Evolutionary conservation across 2,113 vertebrate genomes (phyloP), one percentile per base, ranked within the genome.

Genomic region (Xenopus borealis): DNA sequence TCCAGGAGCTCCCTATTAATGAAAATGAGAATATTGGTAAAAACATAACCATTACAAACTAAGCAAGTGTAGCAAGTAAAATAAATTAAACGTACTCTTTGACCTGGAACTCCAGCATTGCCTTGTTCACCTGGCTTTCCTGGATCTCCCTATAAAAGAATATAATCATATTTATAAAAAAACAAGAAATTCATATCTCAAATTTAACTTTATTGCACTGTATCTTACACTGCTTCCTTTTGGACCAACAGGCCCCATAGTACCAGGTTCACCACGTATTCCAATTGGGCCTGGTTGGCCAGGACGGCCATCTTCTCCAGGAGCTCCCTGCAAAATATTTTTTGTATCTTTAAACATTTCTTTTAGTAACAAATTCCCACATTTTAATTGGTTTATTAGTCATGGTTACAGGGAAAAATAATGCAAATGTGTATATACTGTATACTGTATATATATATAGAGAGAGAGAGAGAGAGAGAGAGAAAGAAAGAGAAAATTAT

Each of bases 41-140:
- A 46, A 27, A 27, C 23, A 10, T 9, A 44, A 17, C 62, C 59
- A 78, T 47, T 17, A 23, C 0, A 57, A 0, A 0, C 1, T 50
- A 13, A 9, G 4, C 78, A 33, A 8, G 18, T 6, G 46, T 19
- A 47, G 50, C 7, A 47, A 64, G 0, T 55, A 67, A 27, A 85
- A 18, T 40, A 18, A 7, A 5, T 68, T 57, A 33, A 70, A 89
- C 89, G 93, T 83, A 99, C 97, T 80, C 97, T 94, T 84, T 98
- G 96, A 61, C 97, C 97, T 17, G 93, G 79, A 44, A 95, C 95
- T 69, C 97, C 97, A 59, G 93, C 81, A 83, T 94, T 95, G 78
- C 97, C 97, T 79, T 94, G 95, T 82, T 99, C 97, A 58, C 97
- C 97, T 0, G 97, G 89, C 81, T 99, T 99, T 79, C 97, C 97